Conservation (phyloP, 1,140 invertebrate genomes). For the Rhagoletis zephyria region DNA sequence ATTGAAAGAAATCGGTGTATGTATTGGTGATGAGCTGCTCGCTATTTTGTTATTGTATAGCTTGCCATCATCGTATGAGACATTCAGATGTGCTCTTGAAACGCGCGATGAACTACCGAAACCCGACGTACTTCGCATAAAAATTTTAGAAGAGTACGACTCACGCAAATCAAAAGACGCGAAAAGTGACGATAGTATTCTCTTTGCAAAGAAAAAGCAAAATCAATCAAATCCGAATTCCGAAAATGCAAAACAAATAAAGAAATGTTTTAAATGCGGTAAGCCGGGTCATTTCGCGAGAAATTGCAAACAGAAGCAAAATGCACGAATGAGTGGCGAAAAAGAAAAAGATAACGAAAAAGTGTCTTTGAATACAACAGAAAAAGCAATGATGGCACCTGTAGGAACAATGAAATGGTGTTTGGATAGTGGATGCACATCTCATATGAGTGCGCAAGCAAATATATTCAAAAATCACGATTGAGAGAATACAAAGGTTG, state of each 20-base stretch:
- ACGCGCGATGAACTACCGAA: not conserved
- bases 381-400: not conserved
- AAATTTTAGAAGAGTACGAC: too few species aligned
- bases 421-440: too few species aligned
- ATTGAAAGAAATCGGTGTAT: conserved; percentile 55
- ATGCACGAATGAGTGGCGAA: too few species aligned
- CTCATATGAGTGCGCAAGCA: not conserved
- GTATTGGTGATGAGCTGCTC: not conserved
- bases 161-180: too few species aligned
- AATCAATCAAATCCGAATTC: not conserved
- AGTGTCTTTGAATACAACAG: too few species aligned
- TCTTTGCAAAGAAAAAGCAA: not conserved
- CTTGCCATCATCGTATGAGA: not conserved
- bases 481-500: too few species aligned
- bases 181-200: too few species aligned
- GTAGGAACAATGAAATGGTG: not conserved
- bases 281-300: too few species aligned
- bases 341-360: too few species aligned
- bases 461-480: not conserved
- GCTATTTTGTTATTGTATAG: not conserved
- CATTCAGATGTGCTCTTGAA: not conserved
- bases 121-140: not conserved
- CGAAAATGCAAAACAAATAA: not conserved
- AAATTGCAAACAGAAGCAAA: too few species aligned
- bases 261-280: too few species aligned